Conservation (phyloP, 2,888 invertebrate genomes). For the Zygaena filipendulae region DNA sequence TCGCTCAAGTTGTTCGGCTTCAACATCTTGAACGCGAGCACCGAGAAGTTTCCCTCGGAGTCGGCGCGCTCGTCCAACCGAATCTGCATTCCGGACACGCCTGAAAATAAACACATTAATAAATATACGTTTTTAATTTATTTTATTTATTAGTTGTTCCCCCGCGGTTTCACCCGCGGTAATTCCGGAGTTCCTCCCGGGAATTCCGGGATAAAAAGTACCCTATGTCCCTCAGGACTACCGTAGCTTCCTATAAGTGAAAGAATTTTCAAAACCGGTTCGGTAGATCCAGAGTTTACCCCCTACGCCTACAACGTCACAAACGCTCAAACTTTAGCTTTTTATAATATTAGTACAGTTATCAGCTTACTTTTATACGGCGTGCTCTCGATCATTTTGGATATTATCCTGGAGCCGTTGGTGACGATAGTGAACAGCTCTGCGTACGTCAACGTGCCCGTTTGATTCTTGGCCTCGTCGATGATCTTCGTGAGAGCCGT, state of each 20-base stretch:
- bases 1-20: slow-evolving; percentile 50
- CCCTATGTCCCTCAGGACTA: too few relatives aligned
- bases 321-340: slow-evolving; percentile 4
- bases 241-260: too few relatives aligned
- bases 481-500: slow-evolving; percentile 83
- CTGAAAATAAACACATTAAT: slow-evolving; percentile 51
- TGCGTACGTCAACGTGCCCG: slow-evolving; percentile 63
- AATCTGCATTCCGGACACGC: slow-evolving; percentile 94
- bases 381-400: slow-evolving; percentile 84
- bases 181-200: too few relatives aligned
- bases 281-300: too few relatives aligned
- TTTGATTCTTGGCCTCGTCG: slow-evolving; percentile 46
- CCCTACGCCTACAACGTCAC: too few relatives aligned
- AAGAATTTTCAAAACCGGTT: too few relatives aligned
- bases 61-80: slow-evolving; percentile 93
- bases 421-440: slow-evolving; percentile 76
- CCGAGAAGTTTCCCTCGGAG: slow-evolving; percentile 97
- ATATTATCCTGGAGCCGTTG: slow-evolving; percentile 89
- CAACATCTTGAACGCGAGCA: slow-evolving; percentile 86
- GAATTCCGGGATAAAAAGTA: too few relatives aligned
- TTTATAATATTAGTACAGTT: slow-evolving; percentile 1
- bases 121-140: not conserved
- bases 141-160: slow-evolving; percentile 1
- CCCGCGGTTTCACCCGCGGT: too few relatives aligned
- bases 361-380: slow-evolving; percentile 85